Conservation (phyloP, 2,888 invertebrate species). For the Lasioglossum figueresi region DNA sequence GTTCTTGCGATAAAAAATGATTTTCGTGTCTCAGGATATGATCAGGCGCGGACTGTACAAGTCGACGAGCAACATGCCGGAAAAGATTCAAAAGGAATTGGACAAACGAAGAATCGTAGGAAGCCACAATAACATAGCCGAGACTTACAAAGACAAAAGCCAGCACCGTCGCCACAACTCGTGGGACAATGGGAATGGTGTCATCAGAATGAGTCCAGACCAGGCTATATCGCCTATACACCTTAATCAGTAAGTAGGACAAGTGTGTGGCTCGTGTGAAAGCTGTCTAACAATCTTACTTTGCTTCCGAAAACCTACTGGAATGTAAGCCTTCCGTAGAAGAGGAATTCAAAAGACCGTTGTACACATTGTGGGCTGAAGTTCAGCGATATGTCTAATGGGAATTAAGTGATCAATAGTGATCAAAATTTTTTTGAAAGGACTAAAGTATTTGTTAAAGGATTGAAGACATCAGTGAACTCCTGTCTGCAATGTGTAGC, state of each 20-base stretch:
- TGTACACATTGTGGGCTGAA: slow-evolving; percentile 36
- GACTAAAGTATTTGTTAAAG: not conserved
- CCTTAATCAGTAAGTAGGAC: slow-evolving; percentile 60
- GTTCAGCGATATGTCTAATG: not conserved
- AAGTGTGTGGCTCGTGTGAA: not conserved
- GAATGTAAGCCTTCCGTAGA: not conserved
- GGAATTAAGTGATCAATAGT: not conserved
- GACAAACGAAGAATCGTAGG: slow-evolving; percentile 87
- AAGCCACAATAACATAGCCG: slow-evolving; percentile 83
- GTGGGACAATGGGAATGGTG: slow-evolving; percentile 80
- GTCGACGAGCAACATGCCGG: slow-evolving; percentile 85
- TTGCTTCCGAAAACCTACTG: not conserved
- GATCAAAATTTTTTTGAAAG: not conserved
- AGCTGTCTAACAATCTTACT: not conserved
- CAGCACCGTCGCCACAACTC: slow-evolving; percentile 80
- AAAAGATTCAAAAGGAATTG: slow-evolving; percentile 88
- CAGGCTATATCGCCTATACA: slow-evolving; percentile 73
- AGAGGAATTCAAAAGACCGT: not conserved
- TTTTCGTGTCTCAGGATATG: slow-evolving; percentile 57
- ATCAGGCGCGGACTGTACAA: slow-evolving; percentile 71
- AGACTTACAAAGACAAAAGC: slow-evolving; percentile 80
- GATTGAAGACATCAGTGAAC: not conserved
- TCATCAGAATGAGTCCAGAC: slow-evolving; percentile 72
- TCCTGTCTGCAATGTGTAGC: slow-evolving; percentile 41
- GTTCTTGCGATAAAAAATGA: not conserved